Conservation (phyloP, 1,140 invertebrate genomes). For the Rhizoglyphus robini region DNA sequence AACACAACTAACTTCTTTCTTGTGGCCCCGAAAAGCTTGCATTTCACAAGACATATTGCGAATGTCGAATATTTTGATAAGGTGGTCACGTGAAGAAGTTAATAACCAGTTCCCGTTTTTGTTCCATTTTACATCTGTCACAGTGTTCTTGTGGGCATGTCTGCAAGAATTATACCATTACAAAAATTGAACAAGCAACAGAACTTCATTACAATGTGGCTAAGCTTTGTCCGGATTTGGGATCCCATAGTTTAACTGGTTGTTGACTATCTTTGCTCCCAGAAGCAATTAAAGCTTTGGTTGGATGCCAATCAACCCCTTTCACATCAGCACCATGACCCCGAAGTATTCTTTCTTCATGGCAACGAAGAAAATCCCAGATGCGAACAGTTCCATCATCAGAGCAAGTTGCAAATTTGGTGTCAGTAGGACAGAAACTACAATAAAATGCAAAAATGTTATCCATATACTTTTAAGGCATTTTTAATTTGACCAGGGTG, state of each 20-base stretch:
- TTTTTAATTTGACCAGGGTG: too few species aligned
- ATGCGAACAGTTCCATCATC: constrained; percentile 96
- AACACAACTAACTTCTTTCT: constrained; percentile 91
- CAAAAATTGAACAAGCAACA: neutral
- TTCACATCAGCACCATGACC: constrained; percentile 99
- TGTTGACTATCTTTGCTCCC: constrained; percentile 99
- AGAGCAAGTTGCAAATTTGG: constrained; percentile 95
- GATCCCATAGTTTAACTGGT: constrained; percentile 98
- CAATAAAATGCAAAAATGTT: too few species aligned
- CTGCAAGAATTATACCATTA: constrained; percentile 38
- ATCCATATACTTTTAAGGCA: too few species aligned
- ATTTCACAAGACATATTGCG: constrained; percentile 80
- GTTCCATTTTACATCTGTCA: constrained; percentile 99
- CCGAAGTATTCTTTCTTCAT: constrained; percentile 31
- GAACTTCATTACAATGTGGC: constrained; percentile 40
- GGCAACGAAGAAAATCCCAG: constrained; percentile 68
- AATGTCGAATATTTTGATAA: constrained; percentile 96
- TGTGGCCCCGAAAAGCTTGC: constrained; percentile 92
- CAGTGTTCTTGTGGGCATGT: constrained; percentile 97
- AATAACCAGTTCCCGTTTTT: constrained; percentile 98
- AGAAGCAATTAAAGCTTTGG: constrained; percentile 87
- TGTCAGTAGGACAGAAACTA: constrained; percentile 97
- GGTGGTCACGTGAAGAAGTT: constrained; percentile 93
- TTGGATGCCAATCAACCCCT: constrained; percentile 98
- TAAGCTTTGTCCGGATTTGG: constrained; percentile 67